A percentile compares a stretch with the other conserved stretches of the same genome.
Evolutionary conservation across 2,797 vertebrate genomes (phyloP).

Genomic region (Phataginus tricuspis): DNA sequence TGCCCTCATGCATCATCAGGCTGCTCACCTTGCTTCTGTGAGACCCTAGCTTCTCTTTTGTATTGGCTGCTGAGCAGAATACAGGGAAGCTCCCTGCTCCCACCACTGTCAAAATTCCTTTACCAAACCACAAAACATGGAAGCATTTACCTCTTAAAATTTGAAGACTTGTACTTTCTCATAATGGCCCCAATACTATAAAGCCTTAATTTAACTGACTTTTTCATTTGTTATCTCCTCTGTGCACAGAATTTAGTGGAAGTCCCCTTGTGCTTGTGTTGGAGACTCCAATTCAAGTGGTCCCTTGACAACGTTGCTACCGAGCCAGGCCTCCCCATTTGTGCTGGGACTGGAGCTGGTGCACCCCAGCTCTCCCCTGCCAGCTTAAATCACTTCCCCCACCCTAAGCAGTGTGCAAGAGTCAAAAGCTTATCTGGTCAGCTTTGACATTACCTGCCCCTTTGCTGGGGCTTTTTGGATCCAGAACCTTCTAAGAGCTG

Average conservation of each 20-base stretch:
- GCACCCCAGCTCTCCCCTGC: background rate
- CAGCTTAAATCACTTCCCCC: background rate
- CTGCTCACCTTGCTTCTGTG: background rate
- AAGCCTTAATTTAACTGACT: background rate
- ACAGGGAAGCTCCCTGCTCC: background rate
- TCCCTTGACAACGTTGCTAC: background rate
- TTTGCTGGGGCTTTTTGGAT: background rate
- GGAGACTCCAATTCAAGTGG: background rate
- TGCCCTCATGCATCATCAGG: background rate
- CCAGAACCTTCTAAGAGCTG: background rate
- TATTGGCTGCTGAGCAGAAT: background rate
- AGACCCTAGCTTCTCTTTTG: background rate
- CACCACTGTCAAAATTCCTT: background rate
- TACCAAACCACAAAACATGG: background rate
- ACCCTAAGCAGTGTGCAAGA: background rate
- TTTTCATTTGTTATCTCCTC: background rate
- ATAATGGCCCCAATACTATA: background rate
- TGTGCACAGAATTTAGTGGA: background rate
- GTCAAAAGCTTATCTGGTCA: background rate
- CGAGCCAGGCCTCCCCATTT: background rate
- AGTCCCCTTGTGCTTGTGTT: background rate
- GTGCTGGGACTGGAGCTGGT: background rate
- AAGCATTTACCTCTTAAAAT: background rate
- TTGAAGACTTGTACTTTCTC: background rate
- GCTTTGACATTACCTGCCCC: background rate